A percentile compares a stretch with the other conserved stretches of the same genome.
These are phyloP conservation scores for Drosophila hydei DNA, from an alignment of 1,140 invertebrate species.

Conservation along the genomic window DNA sequence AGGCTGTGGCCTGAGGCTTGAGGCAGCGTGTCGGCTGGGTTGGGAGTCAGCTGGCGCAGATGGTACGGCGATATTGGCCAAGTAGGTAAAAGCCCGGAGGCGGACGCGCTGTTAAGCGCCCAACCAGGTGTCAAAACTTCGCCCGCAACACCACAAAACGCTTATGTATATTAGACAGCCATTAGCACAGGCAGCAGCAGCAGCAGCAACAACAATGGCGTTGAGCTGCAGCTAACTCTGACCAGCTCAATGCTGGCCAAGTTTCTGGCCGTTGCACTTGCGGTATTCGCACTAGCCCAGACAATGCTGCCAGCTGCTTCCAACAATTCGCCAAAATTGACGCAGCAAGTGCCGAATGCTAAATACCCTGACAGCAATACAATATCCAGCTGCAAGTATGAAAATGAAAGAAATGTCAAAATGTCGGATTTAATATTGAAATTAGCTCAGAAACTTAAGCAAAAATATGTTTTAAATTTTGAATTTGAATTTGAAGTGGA, in stretches of 20 bases:
- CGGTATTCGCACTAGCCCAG: not conserved
- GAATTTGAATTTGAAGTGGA: not conserved
- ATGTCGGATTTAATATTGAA: too few species aligned
- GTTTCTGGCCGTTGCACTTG: slow-evolving; percentile 5
- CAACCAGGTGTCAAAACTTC: slow-evolving; percentile 53
- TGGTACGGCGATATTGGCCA: not conserved
- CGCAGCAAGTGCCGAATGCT: too few species aligned
- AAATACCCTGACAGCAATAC: too few species aligned
- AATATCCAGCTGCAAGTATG: too few species aligned
- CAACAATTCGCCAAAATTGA: too few species aligned
- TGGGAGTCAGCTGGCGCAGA: too few species aligned
- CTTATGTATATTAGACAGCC: slow-evolving; percentile 23
- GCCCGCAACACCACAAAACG: slow-evolving; percentile 18
- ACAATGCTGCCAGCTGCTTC: not conserved
- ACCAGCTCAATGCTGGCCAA: slow-evolving; percentile 4
- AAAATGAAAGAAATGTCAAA: too few species aligned
- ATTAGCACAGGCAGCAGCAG: slow-evolving; percentile 15
- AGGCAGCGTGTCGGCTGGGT: not conserved
- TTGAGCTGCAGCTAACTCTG: slow-evolving; percentile 38
- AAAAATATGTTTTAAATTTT: too few species aligned
- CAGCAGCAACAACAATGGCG: slow-evolving; percentile 4
- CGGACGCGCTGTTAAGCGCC: not conserved
- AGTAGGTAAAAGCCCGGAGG: too few species aligned
- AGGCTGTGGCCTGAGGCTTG: not conserved
- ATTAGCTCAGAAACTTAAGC: too few species aligned